These are phyloP conservation scores for Agrotis clavis DNA, from an alignment of 2,888 invertebrate species.

Conservation along the genomic window DNA sequence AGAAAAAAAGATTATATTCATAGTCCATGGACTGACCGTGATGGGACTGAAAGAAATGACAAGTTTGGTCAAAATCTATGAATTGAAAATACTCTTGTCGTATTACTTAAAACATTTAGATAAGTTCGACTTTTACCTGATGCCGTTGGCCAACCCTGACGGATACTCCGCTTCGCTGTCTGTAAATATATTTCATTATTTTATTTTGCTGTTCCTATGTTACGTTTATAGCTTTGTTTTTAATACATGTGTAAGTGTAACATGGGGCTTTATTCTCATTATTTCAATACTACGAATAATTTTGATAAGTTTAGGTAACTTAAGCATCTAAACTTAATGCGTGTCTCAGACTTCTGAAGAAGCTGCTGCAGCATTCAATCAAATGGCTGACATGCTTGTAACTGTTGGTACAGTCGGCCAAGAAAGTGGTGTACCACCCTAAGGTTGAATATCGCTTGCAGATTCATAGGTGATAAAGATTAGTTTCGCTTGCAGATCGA, in stretches of 20 bases:
- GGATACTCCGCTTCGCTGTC: constrained; percentile 64
- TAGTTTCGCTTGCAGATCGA: too few species aligned
- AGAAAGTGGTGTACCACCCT: too few species aligned
- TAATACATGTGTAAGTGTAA: background rate
- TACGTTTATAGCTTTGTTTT: background rate
- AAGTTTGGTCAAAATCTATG: constrained; percentile 56
- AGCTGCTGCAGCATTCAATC: too few species aligned
- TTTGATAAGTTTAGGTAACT: background rate
- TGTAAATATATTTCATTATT: constrained; percentile 34
- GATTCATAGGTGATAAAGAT: too few species aligned
- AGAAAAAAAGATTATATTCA: constrained; percentile 83
- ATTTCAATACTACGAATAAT: background rate
- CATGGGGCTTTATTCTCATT: background rate
- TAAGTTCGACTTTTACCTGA: constrained; percentile 83
- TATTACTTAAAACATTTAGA: constrained; percentile 80
- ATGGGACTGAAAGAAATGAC: constrained; percentile 72
- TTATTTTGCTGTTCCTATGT: background rate
- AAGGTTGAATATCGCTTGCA: too few species aligned
- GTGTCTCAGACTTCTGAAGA: too few species aligned
- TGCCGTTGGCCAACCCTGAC: constrained; percentile 87
- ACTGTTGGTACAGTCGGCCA: too few species aligned
- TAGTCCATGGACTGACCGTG: constrained; percentile 81
- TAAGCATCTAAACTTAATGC: too few species aligned
- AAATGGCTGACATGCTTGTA: too few species aligned
- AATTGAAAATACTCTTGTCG: constrained; percentile 70